Evolutionary conservation across 2,888 invertebrate species (phyloP), one percentile per base, ranked within the genome.

Genomic region (Pyrocoelia pectoralis): DNA sequence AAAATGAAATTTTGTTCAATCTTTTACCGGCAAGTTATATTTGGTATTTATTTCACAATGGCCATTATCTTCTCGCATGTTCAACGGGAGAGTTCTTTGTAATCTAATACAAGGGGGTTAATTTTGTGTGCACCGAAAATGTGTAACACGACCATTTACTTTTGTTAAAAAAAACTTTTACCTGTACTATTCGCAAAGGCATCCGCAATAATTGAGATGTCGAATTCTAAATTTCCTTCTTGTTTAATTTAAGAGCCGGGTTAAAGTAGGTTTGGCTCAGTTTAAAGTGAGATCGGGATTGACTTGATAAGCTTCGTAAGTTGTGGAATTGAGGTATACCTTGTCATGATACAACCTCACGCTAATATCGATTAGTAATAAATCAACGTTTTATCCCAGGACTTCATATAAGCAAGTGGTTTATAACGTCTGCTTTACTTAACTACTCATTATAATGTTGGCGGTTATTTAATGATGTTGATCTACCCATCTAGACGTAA

Each of bases 311-410:
- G 33, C 33, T 33, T 33, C 10, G n/a, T 65, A 66, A 69, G 65
- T 56, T 59, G 56, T 52, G 60, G 60, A 60, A 66, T 66, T 68
- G 67, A 68, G 66, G 68, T 66, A 66, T 66, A 68, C 64, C 64
- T 66, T 68, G 68, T 67, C 66, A 63, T 60, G 56, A 50, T 50
- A 43, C 18, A 58, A 43, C 64, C 67, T 53, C 62, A 60, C 58
- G 61, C 38, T 49, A 65, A 53, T 64, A 68, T 68, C 61, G 68
- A 68, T 68, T 68, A 57, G 59, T 58, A 68, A 68, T 68, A 68
- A 68, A 68, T 68, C 68, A 68, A 60, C 64, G 46, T 59, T 54
- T 38, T 57, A 59, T 58, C 66, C 61, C 61, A 49, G 24, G 56
- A 58, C 51, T 56, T 52, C 63, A 52, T 55, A 53, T 46, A 62